Evolutionary conservation across 1,140 invertebrate genomes (phyloP), one percentile per base, ranked within the genome.

Genomic region (Drosophila kohkoa): DNA sequence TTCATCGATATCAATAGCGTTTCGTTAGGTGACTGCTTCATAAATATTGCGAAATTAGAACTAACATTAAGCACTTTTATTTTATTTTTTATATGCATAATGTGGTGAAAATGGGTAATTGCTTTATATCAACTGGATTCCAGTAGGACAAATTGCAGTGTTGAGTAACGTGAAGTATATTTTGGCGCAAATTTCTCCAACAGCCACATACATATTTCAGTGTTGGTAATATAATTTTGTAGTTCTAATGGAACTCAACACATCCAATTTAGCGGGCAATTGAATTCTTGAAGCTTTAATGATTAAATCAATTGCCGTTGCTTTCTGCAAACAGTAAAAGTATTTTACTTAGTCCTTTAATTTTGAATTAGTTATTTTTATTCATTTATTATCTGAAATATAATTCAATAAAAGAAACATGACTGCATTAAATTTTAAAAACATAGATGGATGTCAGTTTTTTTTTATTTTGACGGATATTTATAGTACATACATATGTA

Each of bases 401-500:
- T 3, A 38, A 38, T 16, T 16, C 5, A 13, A 16, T 20, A 4
- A 48, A 48, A 25, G 20, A 13, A 48, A 48, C 16, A 16, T 7
- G 5, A 7, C 10, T 8, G n/a, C 16, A 16, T 38, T 32, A 16
- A 48, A 7, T 43, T 13, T 43, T 48, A 48, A 48, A 8, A 8
- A 10, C 16, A 48, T 48, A 3, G 7, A 48, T 48, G 46, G 3
- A 20, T 8, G 7, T 1, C 11, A 30, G 35, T 38, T 8, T 28
- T 16, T 51, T n/a, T 48, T 48, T 48, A 16, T 48, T 48, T 48
- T 16, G 11, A 8, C n/a, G 13, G 46, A 20, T 48, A 48, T 48
- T 20, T 48, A 48, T 10, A 38, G 35, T 38, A 38, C 35, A 38
- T 38, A 38, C 8, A 38, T 11, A 32, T 25, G 6, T 38, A 38